Evolutionary conservation across 1,140 invertebrate species (phyloP).

Genomic region (Drosophila repletoides): DNA sequence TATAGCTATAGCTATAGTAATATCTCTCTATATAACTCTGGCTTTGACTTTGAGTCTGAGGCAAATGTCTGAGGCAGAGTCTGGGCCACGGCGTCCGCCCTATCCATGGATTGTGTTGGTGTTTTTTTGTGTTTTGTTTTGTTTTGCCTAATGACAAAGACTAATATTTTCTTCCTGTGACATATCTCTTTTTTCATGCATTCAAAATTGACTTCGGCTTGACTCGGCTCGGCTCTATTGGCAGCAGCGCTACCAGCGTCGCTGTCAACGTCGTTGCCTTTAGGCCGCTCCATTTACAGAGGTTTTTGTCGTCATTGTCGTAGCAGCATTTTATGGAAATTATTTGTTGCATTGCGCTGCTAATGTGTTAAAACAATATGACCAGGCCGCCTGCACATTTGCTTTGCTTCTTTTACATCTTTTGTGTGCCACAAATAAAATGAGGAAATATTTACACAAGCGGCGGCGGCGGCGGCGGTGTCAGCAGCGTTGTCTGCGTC

Average conservation of each 20-base stretch:
- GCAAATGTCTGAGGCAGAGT: not conserved
- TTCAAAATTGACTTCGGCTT: slow-evolving; percentile 68
- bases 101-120: slow-evolving; percentile 23
- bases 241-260: not conserved
- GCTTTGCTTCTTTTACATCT: slow-evolving; percentile 49
- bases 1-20: too few species aligned
- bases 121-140: slow-evolving; percentile 53
- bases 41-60: not conserved
- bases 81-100: slow-evolving; percentile 28
- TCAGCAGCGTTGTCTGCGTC: not conserved
- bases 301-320: slow-evolving; percentile 19
- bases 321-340: slow-evolving; percentile 77
- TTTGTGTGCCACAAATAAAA: slow-evolving; percentile 71
- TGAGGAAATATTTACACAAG: slow-evolving; percentile 76
- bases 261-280: slow-evolving; percentile 25
- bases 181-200: slow-evolving; percentile 71
- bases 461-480: slow-evolving; percentile 33
- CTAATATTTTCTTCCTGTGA: slow-evolving; percentile 83
- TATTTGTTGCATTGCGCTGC: slow-evolving; percentile 82
- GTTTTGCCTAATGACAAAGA: slow-evolving; percentile 81
- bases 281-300: slow-evolving; percentile 53
- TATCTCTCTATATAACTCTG: too few species aligned
- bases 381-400: slow-evolving; percentile 47
- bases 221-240: too few species aligned
- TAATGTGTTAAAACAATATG: slow-evolving; percentile 83